Evolutionary conservation across 2,888 invertebrate species (phyloP), one percentile per base, ranked within the genome.

Genomic region (Sarcophaga carnaria): DNA sequence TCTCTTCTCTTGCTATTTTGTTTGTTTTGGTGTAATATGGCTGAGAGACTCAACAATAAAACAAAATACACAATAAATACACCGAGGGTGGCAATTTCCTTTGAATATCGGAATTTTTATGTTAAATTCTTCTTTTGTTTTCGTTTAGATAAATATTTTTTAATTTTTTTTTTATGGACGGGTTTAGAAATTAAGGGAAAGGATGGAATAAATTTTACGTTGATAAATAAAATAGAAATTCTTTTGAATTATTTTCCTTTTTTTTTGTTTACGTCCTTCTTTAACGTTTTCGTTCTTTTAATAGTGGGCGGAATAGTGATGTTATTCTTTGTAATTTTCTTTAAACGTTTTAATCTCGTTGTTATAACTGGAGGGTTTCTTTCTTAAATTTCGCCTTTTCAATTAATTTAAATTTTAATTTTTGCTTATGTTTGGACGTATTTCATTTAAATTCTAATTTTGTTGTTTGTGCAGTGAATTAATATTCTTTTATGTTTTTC

Each of bases 231-330:
- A 54, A 54, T 14, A 17, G 54, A 14, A 54, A 60, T 72, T 76
- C 20, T 80, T 74, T 80, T 64, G 37, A 27, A 22, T 54, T 75
- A 37, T 37, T 37, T 37, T 37, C 37, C 3, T 37, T 10, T 20
- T 22, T 74, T 75, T 70, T 27, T 25, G 54, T 17, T 12, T 54
- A 14, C 54, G 54, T 54, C 54, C 54, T 54, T 37, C 37, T 10
- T 37, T 37, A 37, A 37, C 54, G 12, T 54, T 54, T 54, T 54
- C 54, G 54, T 54, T 54, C 54, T 71, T 83, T 75, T 75, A 80
- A 10, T 88, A 86, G 90, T 92, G 92, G 92, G 92, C 92, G 92
- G 92, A 92, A 90, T 92, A 87, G 90, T 89, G 75, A 81, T 89
- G 76, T 83, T 80, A 82, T 87, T 87, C 74, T 80, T 20, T 45